Percentiles rank a stretch among this genome's conserved stretches.
Evolutionary conservation across 2,797 vertebrate genomes (phyloP).

Genomic region (Liasis olivaceus): DNA sequence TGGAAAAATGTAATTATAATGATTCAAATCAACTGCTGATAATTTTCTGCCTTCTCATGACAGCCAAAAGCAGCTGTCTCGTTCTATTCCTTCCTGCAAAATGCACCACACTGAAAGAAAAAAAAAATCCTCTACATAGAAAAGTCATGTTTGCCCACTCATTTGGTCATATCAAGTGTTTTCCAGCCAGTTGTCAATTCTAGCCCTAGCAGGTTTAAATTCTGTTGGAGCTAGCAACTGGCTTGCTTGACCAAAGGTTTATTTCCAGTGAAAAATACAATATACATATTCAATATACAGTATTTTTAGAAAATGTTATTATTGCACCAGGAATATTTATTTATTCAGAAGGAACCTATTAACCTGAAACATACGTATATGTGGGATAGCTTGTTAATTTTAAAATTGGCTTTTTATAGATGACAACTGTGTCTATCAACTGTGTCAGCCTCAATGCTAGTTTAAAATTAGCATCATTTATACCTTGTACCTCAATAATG

Average conservation of each 20-base stretch:
- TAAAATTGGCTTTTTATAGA: neutral
- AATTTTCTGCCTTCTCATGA: neutral
- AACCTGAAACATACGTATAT: neutral
- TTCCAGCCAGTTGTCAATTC: neutral
- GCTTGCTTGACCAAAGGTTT: neutral
- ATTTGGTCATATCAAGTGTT: neutral
- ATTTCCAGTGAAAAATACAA: neutral
- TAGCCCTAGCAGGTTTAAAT: neutral
- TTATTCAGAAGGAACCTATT: neutral
- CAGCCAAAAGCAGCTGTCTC: neutral
- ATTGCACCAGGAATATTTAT: neutral
- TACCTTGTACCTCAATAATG: neutral
- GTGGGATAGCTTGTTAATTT: neutral
- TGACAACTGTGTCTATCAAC: neutral
- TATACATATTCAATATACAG: neutral
- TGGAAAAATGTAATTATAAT: neutral
- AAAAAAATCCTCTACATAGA: neutral
- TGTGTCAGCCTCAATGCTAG: neutral
- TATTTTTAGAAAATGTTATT: neutral
- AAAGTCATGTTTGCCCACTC: neutral
- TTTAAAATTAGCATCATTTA: conserved; percentile 4
- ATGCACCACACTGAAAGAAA: neutral
- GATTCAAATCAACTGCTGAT: neutral
- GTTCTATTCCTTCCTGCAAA: neutral
- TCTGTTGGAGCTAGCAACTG: neutral